A percentile compares a stretch with the other conserved stretches of the same genome.
These are phyloP conservation scores for Nesogale talazaci DNA, from an alignment of 2,113 vertebrate species.

Conservation along the genomic window DNA sequence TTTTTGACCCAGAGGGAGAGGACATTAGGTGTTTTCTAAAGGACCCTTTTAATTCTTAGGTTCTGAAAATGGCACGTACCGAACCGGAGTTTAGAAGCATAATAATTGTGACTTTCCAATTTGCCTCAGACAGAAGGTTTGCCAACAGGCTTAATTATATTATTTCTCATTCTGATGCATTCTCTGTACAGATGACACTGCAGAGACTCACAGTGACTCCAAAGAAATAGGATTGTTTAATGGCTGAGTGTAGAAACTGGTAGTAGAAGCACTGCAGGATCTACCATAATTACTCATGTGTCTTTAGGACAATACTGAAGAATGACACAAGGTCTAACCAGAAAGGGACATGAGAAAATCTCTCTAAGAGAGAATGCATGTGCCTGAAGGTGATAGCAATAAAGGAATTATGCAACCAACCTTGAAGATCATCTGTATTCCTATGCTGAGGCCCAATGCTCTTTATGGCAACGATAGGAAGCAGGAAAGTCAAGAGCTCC, in stretches of 20 bases:
- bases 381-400: background rate
- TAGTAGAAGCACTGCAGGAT: constrained; percentile 38
- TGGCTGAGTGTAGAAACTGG: constrained; percentile 23
- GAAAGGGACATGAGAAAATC: constrained; percentile 49
- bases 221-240: constrained; percentile 67
- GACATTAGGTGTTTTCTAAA: background rate
- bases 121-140: background rate
- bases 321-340: constrained; percentile 55
- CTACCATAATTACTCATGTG: constrained; percentile 49
- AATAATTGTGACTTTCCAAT: background rate
- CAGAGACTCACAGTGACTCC: background rate
- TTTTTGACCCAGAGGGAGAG: background rate
- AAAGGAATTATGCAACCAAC: constrained; percentile 36
- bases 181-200: constrained; percentile 36
- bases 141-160: background rate
- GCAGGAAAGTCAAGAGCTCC: background rate
- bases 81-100: background rate
- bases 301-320: constrained; percentile 64
- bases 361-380: background rate
- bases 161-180: background rate
- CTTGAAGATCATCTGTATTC: constrained; percentile 38
- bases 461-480: background rate
- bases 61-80: background rate
- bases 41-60: background rate
- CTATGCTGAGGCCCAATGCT: background rate